Evolutionary conservation across 1,140 invertebrate species (phyloP).

Genomic region (Drosophila arawakana): DNA sequence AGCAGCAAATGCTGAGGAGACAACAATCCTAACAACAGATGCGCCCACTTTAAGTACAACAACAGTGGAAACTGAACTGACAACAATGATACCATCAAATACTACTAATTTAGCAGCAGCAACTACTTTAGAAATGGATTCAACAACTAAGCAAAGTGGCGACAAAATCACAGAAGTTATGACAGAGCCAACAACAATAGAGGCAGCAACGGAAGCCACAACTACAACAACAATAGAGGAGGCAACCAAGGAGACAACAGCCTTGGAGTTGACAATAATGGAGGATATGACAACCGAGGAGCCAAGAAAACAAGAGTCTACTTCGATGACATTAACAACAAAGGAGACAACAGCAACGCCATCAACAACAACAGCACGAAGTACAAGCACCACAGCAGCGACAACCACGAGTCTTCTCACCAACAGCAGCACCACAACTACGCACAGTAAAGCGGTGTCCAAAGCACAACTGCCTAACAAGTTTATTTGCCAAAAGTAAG

Average conservation of each 20-base stretch:
- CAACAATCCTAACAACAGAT: constrained; percentile 34
- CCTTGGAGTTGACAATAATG: constrained; percentile 20
- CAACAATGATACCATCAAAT: constrained; percentile 16
- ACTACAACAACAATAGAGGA: neutral
- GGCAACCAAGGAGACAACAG: neutral
- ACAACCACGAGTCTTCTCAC: neutral
- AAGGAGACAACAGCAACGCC: neutral
- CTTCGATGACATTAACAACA: constrained; percentile 12
- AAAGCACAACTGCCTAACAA: constrained; percentile 57
- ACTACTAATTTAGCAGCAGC: neutral
- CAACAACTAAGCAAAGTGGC: constrained; percentile 9
- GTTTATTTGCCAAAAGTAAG: constrained; percentile 76
- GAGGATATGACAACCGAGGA: neutral
- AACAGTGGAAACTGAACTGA: neutral
- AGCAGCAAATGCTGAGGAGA: neutral
- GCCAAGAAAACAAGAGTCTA: constrained; percentile 9
- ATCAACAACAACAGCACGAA: constrained; percentile 16
- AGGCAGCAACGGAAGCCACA: constrained; percentile 1
- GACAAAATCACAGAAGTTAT: constrained; percentile 4
- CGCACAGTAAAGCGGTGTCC: constrained; percentile 3
- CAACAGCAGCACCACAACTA: constrained; percentile 23
- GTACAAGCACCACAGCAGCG: constrained; percentile 11
- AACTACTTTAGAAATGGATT: neutral
- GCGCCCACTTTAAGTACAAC: neutral
- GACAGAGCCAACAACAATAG: constrained; percentile 4